Percentiles rank a stretch among this genome's conserved stretches.
Evolutionary conservation across 2,113 vertebrate genomes (phyloP).

Genomic region (Protobothrops flavoviridis): DNA sequence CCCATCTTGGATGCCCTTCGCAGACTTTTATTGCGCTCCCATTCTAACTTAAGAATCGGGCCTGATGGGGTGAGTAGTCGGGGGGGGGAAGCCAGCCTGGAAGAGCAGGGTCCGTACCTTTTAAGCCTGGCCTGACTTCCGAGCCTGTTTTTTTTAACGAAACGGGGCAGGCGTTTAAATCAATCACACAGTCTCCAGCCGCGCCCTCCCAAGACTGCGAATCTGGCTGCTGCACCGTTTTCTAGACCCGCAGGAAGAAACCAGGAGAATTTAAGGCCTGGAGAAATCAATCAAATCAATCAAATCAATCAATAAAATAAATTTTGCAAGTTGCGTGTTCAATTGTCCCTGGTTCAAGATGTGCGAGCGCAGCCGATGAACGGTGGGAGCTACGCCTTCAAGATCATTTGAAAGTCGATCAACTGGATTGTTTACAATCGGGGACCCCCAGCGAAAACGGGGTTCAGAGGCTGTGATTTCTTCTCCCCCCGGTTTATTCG

Average conservation of each 20-base stretch:
- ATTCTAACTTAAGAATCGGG: not conserved
- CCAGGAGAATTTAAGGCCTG: not conserved
- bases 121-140: not conserved
- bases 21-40: not conserved
- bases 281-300: not conserved
- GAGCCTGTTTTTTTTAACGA: not conserved
- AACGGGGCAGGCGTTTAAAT: not conserved
- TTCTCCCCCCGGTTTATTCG: not conserved
- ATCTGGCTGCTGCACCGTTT: not conserved
- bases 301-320: not conserved
- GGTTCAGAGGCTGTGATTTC: not conserved
- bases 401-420: not conserved
- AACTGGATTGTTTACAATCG: not conserved
- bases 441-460: not conserved
- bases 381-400: not conserved
- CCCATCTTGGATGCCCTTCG: not conserved
- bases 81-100: not conserved
- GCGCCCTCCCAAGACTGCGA: not conserved
- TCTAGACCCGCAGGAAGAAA: not conserved
- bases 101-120: not conserved
- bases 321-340: not conserved
- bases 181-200: not conserved
- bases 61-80: not conserved
- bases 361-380: not conserved
- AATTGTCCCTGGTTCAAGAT: not conserved